Base-by-base conservation (phyloP, 1,140 invertebrate genomes). In the Pseudoatta argentina region DNA sequence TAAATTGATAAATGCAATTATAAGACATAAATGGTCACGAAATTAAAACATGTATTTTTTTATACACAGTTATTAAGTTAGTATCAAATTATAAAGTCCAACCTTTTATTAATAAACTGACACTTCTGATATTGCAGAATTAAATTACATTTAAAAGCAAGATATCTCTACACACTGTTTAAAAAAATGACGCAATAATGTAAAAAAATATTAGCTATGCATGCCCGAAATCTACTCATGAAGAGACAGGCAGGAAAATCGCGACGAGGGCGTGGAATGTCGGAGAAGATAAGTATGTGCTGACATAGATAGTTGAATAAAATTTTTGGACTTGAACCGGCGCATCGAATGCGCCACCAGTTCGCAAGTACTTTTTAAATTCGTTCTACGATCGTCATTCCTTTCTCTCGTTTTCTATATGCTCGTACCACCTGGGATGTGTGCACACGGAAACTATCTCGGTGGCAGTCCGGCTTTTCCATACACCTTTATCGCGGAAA, bases 261-360 rank as follows among this genome's bases (percentile, higher is more conserved):
- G 53, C 53, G 66, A 7, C 67, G 34, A 24, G 30, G 21, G 39
- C 48, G 51, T 6, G 24, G 24, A 24, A 72, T 30, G 55, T 18
- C 27, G 21, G 67, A 4, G 12, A 18, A 82, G 79, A 82, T 82
- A 82, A 72, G 53, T 72, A 67, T 57, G 66, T 71, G 85, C 77
- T 82, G 77, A 86, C 85, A 64, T 63, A 82, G 85, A 86, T 82
- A 82, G 82, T 82, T 72, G 78, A 82, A 85, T 59, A 85, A 87
- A 87, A 85, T 44, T 66, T 51, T 59, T 53, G 55, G 30, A 18
- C 48, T 16, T n/a, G 16, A 69, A 57, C 24, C 30, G 4, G 4
- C 48, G 76, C 85, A 39, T 34, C 24, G 21, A 82, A 30, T 59
- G 72, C 57, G 14, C 55, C 81, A 64, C 44, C 72, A 55, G 72